Evolutionary conservation across 1,140 invertebrate genomes (phyloP), one percentile per base, ranked within the genome.

Genomic region (Achroia grisella): DNA sequence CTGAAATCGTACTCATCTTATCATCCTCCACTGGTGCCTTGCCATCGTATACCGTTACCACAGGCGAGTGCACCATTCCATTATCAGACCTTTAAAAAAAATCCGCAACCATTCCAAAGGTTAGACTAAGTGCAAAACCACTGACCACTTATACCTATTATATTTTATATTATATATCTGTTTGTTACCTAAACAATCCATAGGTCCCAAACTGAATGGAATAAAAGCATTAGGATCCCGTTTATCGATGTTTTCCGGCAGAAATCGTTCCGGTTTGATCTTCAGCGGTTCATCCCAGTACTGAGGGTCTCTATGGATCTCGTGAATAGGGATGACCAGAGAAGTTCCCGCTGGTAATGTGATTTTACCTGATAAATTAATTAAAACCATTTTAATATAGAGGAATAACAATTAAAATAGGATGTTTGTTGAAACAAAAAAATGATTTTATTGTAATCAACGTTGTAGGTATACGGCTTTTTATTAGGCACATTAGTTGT

Each of bases 181-280:
- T 23, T 23, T 30, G 42, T 48, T 62, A 82, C 88, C 90, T 47
- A 92, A 87, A 50, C 90, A 92, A 58, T 91, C 90, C 63, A 91
- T 80, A 1, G 85, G 74, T 4, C 91, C 90, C 9, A 89, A 86
- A 39, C 89, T 90, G 54, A 93, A 93, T 0, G 91, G 91, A 14
- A 92, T 71, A 46, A 88, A 92, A 31, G 79, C 62, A 42, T 74
- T 86, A 1, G 73, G 86, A 48, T 79, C 87, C n/a, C 90, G 65
- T 17, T 55, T 52, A 4, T 56, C 55, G 0, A 59, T 45, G 49
- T 89, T 89, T 54, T 93, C 90, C 0, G 88, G 85, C 4, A 83
- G 65, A 64, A 93, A 93, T 51, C 91, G 69, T 32, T 93, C 91
- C 0, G 93, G 92, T 69, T 93, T 84, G 48, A 91, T 93, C 4